Base-by-base conservation (phyloP, 2,797 vertebrate species). In the Xenentodon cancila region DNA sequence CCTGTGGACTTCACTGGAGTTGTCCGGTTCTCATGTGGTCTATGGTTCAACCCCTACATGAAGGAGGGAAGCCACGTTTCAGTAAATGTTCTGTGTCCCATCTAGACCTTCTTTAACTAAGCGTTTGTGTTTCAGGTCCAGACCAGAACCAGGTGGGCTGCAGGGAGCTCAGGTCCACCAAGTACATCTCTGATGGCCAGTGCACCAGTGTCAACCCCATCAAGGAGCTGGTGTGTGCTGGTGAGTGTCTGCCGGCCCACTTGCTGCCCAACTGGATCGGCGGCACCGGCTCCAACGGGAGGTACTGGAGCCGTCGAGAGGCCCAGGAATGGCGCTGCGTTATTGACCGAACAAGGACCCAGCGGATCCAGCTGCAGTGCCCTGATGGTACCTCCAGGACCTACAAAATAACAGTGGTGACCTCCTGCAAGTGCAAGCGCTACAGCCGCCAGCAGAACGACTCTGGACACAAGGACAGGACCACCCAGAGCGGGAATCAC, bases 111-210 rank as follows among this genome's bases (percentile, higher is more conserved):
- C 30, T 30, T 30, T 30, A 30, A 30, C 30, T 6, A 30, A 8
- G 30, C 3, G 0, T 58, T 27, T 7, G 3, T 68, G 9, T 75
- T 6, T 25, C 17, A 89, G 85, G 53, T n/a, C 75, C 87, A 93
- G 95, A 94, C 85, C 93, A 93, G 1, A 94, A 92, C 81, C 95
- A 96, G 82, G 91, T 99, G 46, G 96, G 95, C 17, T 99, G 97
- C 85, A 93, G 96, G 58, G 97, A 99, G 68, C 90, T 99, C 70
- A 92, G 97, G 59, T 98, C 97, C 70, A 97, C 96, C 40, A 98
- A 98, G 73, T 98, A 98, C 87, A 98, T 99, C 85, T 99, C 97
- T 0, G 97, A 99, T 0, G 97, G 97, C n/a, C 96, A 97, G 80
- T 99, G 97, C 86, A 98, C 97, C 73, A 98, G 97, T 63, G 89